phyloP scores from a whole-genome alignment of 2,888 invertebrate genomes.

The Mythimna ferrago region DNA sequence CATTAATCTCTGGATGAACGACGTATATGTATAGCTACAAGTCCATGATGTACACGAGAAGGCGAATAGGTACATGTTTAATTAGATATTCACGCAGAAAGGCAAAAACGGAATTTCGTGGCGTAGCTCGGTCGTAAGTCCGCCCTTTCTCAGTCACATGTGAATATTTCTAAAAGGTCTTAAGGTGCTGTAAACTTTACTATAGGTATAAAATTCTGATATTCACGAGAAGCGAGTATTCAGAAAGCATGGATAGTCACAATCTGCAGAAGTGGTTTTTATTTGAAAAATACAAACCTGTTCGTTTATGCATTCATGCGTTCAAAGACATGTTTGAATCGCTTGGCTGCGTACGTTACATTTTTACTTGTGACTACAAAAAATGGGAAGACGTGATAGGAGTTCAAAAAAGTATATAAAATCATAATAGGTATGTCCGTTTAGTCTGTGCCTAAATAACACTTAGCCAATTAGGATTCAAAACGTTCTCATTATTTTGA shows the following conservation, averaged over 20 bases:
- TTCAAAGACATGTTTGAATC: constrained; percentile 15
- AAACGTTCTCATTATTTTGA: constrained; percentile 30
- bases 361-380: constrained; percentile 10
- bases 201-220: constrained; percentile 38
- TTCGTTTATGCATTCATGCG: constrained; percentile 10
- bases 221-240: constrained; percentile 17
- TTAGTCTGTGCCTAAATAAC: not conserved
- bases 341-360: constrained; percentile 5
- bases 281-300: constrained; percentile 27
- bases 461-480: not conserved
- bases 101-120: constrained; percentile 58
- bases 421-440: not conserved
- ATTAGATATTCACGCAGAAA: constrained; percentile 63
- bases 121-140: constrained; percentile 45
- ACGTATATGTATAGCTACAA: constrained; percentile 24
- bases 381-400: not conserved
- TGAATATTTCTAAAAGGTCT: constrained; percentile 51
- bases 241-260: constrained; percentile 22
- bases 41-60: constrained; percentile 27
- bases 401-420: constrained; percentile 3
- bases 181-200: constrained; percentile 39
- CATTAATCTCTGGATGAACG: constrained; percentile 42
- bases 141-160: constrained; percentile 43
- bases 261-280: constrained; percentile 40
- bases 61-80: constrained; percentile 44